Evolutionary conservation across 2,113 vertebrate genomes (phyloP), one percentile per base, ranked within the genome.

Genomic region (Varanus salvator): DNA sequence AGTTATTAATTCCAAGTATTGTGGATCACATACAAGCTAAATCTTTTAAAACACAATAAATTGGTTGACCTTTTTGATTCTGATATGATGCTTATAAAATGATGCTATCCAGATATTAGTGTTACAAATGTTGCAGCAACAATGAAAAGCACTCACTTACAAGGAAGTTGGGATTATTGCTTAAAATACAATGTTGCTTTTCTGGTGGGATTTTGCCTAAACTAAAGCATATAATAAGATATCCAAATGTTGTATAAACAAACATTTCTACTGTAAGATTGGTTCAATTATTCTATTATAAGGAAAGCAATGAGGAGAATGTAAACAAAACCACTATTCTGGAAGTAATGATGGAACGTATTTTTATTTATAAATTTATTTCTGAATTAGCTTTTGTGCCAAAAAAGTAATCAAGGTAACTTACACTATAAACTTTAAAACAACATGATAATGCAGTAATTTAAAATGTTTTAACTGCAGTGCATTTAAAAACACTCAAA

Each of bases 161-260:
- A 80, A 31, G 72, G 14, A 72, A 27, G 74, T 91, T 87, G 0
- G 0, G 60, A 68, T 5, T 93, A 21, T 48, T 94, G 80, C 44
- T 88, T 89, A 91, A 74, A 74, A 92, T 88, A 87, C 84, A 93
- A 78, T 25, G 80, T 6, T 87, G 75, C 31, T 94, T 93, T 93
- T 89, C 80, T 86, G 8, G 80, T 94, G 90, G 92, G 88, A 91
- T 92, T 95, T 84, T 95, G 92, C 89, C 92, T 96, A 90, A 14
- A 93, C 86, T 93, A 95, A 94, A 95, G 91, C 85, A 93, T 89
- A 94, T 95, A 95, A 95, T 93, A 95, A 93, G 93, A 91, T 92
- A 91, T 96, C 93, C 94, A 94, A 94, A 89, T 94, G 92, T 93
- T 95, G 93, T 96, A 92, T 94, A 90, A 94, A 95, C 90, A 96